These are phyloP conservation scores for Andrena dorsata DNA, from an alignment of 2,888 invertebrate genomes.

Conservation along the genomic window DNA sequence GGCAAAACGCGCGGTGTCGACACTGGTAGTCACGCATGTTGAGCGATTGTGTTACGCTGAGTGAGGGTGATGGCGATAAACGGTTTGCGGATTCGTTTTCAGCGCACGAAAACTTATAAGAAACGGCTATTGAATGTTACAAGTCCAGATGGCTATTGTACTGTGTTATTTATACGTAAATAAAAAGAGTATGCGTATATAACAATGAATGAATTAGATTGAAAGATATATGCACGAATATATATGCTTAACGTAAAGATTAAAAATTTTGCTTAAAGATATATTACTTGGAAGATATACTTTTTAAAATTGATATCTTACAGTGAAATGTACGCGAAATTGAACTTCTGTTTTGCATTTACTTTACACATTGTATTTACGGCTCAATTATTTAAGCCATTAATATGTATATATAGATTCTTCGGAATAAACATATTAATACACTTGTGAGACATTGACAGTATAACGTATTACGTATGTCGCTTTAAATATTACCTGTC, in stretches of 20 bases:
- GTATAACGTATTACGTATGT: constrained; percentile 17
- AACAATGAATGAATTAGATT: constrained; percentile 29
- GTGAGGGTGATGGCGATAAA: no score
- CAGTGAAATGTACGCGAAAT: not conserved
- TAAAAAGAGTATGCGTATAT: constrained; percentile 13
- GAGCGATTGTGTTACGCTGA: no score
- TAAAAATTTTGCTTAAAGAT: constrained; percentile 16
- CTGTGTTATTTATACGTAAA: constrained; percentile 16
- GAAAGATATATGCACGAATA: constrained; percentile 40
- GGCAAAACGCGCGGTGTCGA: no score
- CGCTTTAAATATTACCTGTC: constrained; percentile 11
- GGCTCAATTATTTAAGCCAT: constrained; percentile 11
- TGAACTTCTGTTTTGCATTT: not conserved
- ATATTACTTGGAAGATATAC: no score
- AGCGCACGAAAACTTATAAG: no score
- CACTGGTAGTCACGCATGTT: no score
- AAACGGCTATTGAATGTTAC: no score
- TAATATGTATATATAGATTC: not conserved
- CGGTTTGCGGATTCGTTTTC: no score
- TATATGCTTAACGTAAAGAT: constrained; percentile 30
- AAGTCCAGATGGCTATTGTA: no score
- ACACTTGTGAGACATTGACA: constrained; percentile 21
- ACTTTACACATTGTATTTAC: constrained; percentile 28
- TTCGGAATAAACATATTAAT: not conserved
- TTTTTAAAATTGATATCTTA: no score